These are phyloP conservation scores for Sebastes elongatus DNA, from an alignment of 2,797 vertebrate species.

Conservation along the genomic window DNA sequence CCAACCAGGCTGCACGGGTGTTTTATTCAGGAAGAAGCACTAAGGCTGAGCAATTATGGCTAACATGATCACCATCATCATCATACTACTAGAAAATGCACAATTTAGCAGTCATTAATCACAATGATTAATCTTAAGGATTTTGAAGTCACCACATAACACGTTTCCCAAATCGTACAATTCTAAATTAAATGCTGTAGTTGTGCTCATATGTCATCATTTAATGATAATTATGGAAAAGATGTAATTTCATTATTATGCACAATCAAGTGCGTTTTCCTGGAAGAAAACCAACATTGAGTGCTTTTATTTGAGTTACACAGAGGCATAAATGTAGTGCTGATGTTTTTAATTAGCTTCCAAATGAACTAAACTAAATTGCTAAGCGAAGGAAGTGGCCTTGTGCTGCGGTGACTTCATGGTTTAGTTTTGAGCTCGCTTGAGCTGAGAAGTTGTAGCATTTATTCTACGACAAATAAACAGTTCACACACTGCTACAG, in stretches of 20 bases:
- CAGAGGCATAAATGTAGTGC: background rate
- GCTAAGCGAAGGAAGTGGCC: background rate
- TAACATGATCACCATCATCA: background rate
- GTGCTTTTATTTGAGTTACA: background rate
- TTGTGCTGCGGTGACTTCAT: background rate
- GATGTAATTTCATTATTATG: background rate
- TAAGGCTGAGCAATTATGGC: background rate
- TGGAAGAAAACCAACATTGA: background rate
- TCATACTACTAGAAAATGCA: background rate
- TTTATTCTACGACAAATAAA: too few species aligned
- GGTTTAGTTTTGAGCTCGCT: background rate
- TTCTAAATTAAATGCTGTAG: background rate
- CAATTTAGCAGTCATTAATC: background rate
- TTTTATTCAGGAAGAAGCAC: background rate
- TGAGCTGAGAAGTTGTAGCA: too few species aligned
- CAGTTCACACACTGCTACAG: too few species aligned
- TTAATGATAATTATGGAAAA: background rate
- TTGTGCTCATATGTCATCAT: background rate
- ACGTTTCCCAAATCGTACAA: background rate
- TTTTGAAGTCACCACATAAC: background rate
- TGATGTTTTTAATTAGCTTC: slow-evolving; percentile 17
- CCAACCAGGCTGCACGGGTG: background rate
- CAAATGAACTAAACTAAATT: background rate
- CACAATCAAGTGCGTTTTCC: background rate
- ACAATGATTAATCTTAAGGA: background rate